Base-by-base conservation (phyloP, 2,797 vertebrate species). In the Paratrypauchen microcephalus region DNA sequence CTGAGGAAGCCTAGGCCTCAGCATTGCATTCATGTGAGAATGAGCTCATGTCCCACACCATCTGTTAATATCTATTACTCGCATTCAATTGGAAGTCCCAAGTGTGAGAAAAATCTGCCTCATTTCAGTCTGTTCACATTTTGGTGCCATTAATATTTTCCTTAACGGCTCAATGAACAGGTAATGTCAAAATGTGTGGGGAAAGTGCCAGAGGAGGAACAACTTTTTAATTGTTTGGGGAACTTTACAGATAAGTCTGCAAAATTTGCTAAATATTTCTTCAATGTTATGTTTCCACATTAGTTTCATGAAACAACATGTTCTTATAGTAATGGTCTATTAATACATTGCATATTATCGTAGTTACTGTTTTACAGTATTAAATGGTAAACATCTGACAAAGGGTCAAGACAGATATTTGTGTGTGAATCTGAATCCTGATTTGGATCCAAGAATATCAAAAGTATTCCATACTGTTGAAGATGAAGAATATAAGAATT, bases 11-110 rank as follows among this genome's bases (percentile, higher is more conserved):
- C 69, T 57, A 75, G 75, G 78, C 65, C 76, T 79, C 77, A 68
- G 80, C 74, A 71, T 59, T 62, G 71, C 69, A 76, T 57, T 84
- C 18, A 60, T 76, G 78, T 81, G 81, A 86, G 70, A 65, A 88
- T 61, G 73, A 70, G 74, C 48, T 75, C 58, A 8, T 45, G 66
- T 82, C 73, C 68, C 84, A 65, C 67, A 78, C 89, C 87, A 91
- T 89, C 86, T 90, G 86, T 66, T 86, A 81, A 73, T 87, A 80
- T 88, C 83, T 88, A 81, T 81, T 85, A 81, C 83, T 84, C 83
- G 82, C 76, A 89, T 89, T 84, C 80, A 83, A 77, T 77, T 76
- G 75, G 63, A 82, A 71, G 12, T 80, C 84, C 75, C 77, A 11
- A 66, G 75, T 66, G 82, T 50, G 19, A 7, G 32, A 77, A 65